These are phyloP conservation scores for Sebastes glaucus DNA, from an alignment of 2,797 vertebrate species.

Conservation along the genomic window DNA sequence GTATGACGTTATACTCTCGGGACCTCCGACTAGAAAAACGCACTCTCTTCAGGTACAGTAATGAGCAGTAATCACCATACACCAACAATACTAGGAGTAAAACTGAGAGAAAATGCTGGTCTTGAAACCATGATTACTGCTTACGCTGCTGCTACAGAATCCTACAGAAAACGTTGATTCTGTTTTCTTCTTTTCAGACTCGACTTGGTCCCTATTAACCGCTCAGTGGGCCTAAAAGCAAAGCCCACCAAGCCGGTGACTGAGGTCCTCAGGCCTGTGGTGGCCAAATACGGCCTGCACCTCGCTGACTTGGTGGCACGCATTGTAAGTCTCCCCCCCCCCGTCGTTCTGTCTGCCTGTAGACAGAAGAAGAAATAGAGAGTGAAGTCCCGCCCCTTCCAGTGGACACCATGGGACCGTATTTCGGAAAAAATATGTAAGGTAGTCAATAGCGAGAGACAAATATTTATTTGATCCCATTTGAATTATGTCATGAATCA, in stretches of 20 bases:
- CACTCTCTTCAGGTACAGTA: constrained; percentile 91
- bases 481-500: too few species aligned
- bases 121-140: neutral
- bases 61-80: neutral
- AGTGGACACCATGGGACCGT: too few species aligned
- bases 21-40: constrained; percentile 95
- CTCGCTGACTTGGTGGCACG: constrained; percentile 91
- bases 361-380: neutral
- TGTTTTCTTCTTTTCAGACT: constrained; percentile 80
- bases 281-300: constrained; percentile 97
- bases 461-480: too few species aligned
- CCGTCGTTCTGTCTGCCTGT: neutral
- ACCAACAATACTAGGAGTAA: neutral
- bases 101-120: neutral
- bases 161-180: neutral
- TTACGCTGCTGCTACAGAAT: neutral
- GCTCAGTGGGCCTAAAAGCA: constrained; percentile 96
- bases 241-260: constrained; percentile 99
- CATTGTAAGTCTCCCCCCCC: constrained; percentile 86
- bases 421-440: too few species aligned
- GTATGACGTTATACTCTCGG: constrained; percentile 92
- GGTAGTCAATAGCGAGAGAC: too few species aligned
- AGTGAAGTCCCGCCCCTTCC: too few species aligned
- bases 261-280: constrained; percentile 95
- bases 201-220: constrained; percentile 97